Evolutionary conservation across 37 sponge, comb jelly and placozoan species (phyloP), one percentile per base, ranked within the genome.

Genomic region (Oscarella lobularis): DNA sequence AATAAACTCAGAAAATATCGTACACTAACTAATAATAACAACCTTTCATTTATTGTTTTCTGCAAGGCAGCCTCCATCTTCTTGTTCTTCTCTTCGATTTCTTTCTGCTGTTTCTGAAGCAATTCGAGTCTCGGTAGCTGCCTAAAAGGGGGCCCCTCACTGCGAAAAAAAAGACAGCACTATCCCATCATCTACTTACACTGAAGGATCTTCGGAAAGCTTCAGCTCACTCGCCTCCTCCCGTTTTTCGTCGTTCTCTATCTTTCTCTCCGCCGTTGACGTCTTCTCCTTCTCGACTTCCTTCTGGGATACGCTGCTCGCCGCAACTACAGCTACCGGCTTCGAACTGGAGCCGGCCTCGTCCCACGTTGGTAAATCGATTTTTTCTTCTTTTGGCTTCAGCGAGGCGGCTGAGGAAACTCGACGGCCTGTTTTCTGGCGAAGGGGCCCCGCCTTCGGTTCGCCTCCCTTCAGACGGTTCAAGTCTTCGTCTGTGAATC

Each of bases 51-150:
- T 1, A 87, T 70, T 0, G 80, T 48, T 41, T 83, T 38, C 41
- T 87, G 74, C 9, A 87, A 36, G 29, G 81, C 60, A 0, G 69
- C 74, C 68, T 83, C 80, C 41, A 76, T 87, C 76, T 74, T 48
- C 74, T 83, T 79, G 68, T 87, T 87, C 36, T 83, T 55, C 37
- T 75, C 84, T 48, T 87, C 84, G 32, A 81, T 81, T 67, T 74
- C 33, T 39, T 83, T 73, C 55, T 76, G 36, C 32, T 79, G 87
- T 32, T 76, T 75, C 72, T 39, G 60, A 27, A 48, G 60, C 20
- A 27, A 9, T 48, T 48, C 60, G 14, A 48, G 20, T 48, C 20
- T 48, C 14, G 60, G 14, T 9, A 27, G 60, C 20, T 48, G 60
- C 9, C 60, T 48, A 48, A 20, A 9, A 48, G 20, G 20, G 60